phyloP scores from a whole-genome alignment of 2,888 invertebrate genomes.

The Parnassius mnemosyne region DNA sequence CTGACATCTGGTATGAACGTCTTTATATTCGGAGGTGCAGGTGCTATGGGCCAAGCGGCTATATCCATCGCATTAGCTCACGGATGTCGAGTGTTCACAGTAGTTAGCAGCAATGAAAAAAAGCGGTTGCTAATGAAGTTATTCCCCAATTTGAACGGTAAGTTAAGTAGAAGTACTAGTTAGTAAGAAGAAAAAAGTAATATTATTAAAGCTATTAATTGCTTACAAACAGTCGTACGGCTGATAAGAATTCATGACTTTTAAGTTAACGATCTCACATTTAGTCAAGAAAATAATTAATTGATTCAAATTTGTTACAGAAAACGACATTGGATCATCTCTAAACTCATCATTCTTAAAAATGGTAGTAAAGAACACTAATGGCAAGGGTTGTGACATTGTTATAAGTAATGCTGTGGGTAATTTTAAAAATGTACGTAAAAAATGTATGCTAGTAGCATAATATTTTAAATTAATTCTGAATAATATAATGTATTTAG shows the following conservation, averaged over 20 bases:
- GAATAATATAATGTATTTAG: no score
- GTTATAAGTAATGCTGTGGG: slow-evolving; percentile 16
- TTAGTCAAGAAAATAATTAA: background rate
- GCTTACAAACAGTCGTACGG: no score
- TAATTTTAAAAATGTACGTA: slow-evolving; percentile 23
- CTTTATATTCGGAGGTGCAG: slow-evolving; percentile 48
- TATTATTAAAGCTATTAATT: no score
- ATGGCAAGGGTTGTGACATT: slow-evolving; percentile 17
- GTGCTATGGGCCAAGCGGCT: slow-evolving; percentile 53
- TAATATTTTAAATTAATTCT: no score
- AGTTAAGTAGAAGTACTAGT: background rate
- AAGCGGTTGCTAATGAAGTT: slow-evolving; percentile 43
- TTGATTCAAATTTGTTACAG: slow-evolving; percentile 19
- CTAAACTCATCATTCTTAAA: slow-evolving; percentile 27
- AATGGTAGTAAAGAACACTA: slow-evolving; percentile 14
- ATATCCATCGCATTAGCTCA: slow-evolving; percentile 46
- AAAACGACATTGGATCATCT: slow-evolving; percentile 28
- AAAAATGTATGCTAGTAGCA: no score
- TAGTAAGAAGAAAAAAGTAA: no score
- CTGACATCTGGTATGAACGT: slow-evolving; percentile 34
- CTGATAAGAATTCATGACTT: no score
- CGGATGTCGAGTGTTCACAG: slow-evolving; percentile 44
- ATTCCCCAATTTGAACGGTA: slow-evolving; percentile 51
- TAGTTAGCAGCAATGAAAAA: slow-evolving; percentile 44
- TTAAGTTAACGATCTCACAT: no score